Base-by-base conservation (phyloP, 2,113 vertebrate genomes). In the Marmota flaviventris region DNA sequence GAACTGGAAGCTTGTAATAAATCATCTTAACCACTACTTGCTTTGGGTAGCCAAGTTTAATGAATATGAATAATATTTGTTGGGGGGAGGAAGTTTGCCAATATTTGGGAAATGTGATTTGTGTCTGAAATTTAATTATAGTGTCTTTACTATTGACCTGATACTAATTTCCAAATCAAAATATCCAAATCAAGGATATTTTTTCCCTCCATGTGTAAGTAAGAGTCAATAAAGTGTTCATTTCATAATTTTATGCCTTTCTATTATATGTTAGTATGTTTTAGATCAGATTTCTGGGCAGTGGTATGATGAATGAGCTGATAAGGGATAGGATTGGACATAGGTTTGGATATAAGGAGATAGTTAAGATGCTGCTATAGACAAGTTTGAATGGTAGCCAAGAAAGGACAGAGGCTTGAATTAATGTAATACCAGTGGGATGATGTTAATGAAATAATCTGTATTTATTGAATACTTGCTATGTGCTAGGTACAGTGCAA, bases 241-340 rank as follows among this genome's bases (percentile, higher is more conserved):
- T 53, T 86, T 75, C 20, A 58, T 75, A 78, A 22, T 73, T 92
- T 72, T 63, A 25, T 95, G 42, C 79, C 78, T 90, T 95, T 95
- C 42, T 95, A 24, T 73, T 92, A 78, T 82, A 32, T 82, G 22
- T 14, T 56, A 65, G 34, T 72, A 32, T 88, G 17, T 77, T 94
- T 89, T 39, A 89, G 75, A 18, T 85, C 73, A 89, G 42, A 45
- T 56, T 89, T 69, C 63, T 16, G 34, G 48, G 67, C 25, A 79
- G 56, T 67, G 8, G 7, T 65, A 37, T 78, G 22, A 65, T 37
- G 51, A 78, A 90, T 75, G 61, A 37, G 56, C 13, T 83, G 76
- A 83, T 78, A 58, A 83, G 29, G 22, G 70, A 65, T 37, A 65
- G 45, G 5, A 91, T 22, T 73, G 51, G 20, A 81, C 8, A 65